Percentiles rank a stretch among this genome's conserved stretches.
Conservation (phyloP, 2,888 invertebrate species). For the Leucophenga montana region DNA sequence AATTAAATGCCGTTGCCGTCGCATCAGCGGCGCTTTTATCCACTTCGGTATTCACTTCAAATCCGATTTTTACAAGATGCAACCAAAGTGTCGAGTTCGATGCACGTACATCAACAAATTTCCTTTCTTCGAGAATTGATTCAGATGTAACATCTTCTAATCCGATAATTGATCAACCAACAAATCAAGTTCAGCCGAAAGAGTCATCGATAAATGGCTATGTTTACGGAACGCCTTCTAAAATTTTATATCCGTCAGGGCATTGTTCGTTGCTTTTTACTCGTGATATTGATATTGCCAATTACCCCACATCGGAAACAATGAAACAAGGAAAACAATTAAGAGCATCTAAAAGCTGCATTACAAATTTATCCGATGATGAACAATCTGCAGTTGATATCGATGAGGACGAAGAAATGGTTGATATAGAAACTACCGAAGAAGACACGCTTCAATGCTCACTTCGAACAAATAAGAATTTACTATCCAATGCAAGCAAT, state of each 20-base stretch:
- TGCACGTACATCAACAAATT: background rate
- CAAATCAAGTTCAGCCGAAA: background rate
- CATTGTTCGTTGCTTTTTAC: background rate
- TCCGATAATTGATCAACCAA: background rate
- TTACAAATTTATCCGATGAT: conserved; percentile 76
- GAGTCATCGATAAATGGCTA: background rate
- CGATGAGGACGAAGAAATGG: conserved; percentile 78
- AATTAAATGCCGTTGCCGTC: conserved; percentile 34
- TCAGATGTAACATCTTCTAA: background rate
- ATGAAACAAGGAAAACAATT: conserved; percentile 8
- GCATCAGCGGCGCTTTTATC: conserved; percentile 55
- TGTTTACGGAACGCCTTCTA: background rate
- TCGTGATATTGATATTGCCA: background rate
- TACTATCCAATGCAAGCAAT: conserved; percentile 34
- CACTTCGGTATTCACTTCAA: conserved; percentile 43
- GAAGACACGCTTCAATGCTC: conserved; percentile 75
- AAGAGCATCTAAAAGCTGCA: background rate
- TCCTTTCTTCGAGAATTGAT: background rate
- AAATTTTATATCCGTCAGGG: too few species aligned
- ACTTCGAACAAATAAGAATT: conserved; percentile 15
- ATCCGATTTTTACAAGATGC: background rate
- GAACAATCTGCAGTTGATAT: conserved; percentile 17
- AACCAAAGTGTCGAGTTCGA: background rate
- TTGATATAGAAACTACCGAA: conserved; percentile 90
- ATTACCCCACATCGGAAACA: background rate